Evolutionary conservation across 2,888 invertebrate genomes (phyloP).

Genomic region (Apantesis nais): DNA sequence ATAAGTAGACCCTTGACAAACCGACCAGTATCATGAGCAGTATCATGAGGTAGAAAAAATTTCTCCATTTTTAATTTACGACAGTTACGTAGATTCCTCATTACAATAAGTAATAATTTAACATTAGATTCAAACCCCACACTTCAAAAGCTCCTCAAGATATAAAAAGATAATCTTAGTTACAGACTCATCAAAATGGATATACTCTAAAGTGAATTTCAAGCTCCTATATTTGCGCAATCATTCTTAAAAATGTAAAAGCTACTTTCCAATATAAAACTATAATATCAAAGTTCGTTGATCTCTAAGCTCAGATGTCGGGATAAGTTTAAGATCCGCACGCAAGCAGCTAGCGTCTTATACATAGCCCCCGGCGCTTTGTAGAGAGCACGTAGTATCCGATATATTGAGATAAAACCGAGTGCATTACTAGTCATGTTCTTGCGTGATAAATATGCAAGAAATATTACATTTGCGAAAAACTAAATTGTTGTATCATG

Average conservation of each 20-base stretch:
- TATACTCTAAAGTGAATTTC: not conserved
- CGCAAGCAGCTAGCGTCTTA: slow-evolving; percentile 39
- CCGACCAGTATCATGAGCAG: too few species aligned
- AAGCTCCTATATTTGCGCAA: not conserved
- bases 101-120: not conserved
- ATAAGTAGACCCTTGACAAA: too few species aligned
- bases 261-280: slow-evolving; percentile 39
- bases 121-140: not conserved
- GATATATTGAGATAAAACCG: slow-evolving; percentile 46
- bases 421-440: slow-evolving; percentile 42
- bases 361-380: slow-evolving; percentile 43
- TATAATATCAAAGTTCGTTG: slow-evolving; percentile 58
- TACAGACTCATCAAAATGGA: not conserved
- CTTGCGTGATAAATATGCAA: slow-evolving; percentile 24
- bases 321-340: slow-evolving; percentile 48
- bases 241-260: not conserved
- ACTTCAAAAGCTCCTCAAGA: not conserved
- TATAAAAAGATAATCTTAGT: not conserved
- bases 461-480: slow-evolving; percentile 13
- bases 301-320: slow-evolving; percentile 49
- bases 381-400: slow-evolving; percentile 39
- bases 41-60: not conserved
- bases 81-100: not conserved
- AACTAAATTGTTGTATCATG: not conserved
- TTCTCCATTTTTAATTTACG: not conserved